Conservation (phyloP, 1,140 invertebrate genomes). For the Tyrophagus putrescentiae region DNA sequence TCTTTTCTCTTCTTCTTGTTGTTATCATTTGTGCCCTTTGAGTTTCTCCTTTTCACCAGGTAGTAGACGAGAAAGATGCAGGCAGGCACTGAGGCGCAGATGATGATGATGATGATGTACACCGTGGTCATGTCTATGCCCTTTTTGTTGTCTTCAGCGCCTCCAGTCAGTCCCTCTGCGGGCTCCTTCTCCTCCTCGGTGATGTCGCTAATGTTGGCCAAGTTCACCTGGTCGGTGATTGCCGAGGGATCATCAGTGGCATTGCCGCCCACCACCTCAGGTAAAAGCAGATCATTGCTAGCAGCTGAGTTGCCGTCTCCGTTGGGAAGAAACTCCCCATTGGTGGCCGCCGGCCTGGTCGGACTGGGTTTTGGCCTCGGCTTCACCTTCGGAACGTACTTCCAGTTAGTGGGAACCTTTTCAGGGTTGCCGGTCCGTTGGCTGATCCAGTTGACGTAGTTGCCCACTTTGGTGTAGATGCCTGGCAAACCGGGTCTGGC, state of each 20-base stretch:
- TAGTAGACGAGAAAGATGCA: too few relatives aligned
- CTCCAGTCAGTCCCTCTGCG: too few relatives aligned
- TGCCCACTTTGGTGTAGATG: constrained; percentile 50
- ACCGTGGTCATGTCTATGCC: not conserved
- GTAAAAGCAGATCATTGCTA: not conserved
- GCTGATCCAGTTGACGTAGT: constrained; percentile 44
- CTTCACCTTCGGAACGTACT: not conserved
- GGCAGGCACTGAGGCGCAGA: too few relatives aligned
- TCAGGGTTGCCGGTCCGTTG: not conserved
- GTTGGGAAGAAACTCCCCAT: not conserved
- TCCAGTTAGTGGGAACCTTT: not conserved
- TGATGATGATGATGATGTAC: not conserved
- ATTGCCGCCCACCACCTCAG: too few relatives aligned
- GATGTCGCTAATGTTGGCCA: too few relatives aligned
- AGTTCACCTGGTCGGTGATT: too few relatives aligned
- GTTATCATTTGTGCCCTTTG: too few relatives aligned
- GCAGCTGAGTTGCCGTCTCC: not conserved
- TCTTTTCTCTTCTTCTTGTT: too few relatives aligned
- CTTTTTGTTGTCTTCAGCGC: too few relatives aligned
- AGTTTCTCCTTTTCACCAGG: too few relatives aligned
- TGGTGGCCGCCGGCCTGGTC: not conserved
- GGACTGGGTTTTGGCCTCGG: not conserved
- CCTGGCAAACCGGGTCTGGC: constrained; percentile 48
- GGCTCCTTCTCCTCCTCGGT: too few relatives aligned
- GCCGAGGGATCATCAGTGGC: too few relatives aligned